Evolutionary conservation across 1,140 invertebrate genomes (phyloP), one percentile per base, ranked within the genome.

Genomic region (Listronotus bonariensis): DNA sequence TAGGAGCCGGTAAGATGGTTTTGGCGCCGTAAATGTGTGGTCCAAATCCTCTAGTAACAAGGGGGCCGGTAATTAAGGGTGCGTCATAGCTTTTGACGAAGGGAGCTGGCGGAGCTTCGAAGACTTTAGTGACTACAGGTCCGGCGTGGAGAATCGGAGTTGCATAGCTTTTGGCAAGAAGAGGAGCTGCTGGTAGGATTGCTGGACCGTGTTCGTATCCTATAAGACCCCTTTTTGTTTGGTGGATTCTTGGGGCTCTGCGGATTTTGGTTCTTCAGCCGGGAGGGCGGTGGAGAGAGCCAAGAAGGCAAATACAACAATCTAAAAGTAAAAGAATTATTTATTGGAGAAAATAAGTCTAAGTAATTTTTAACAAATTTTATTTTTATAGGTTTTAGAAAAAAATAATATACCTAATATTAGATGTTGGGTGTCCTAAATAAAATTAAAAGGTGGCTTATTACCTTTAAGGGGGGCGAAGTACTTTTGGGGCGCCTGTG

Each of bases 91-190:
- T 42, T 10, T 34, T 61, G 8, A 51, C 11, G 11, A 61, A 31
- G 18, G 58, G 58, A 18, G 45, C 12, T 52, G 58, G 58, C 8
- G 56, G 58, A 31, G 56, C 56, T 32, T 61, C 58, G 48, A 61
- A 61, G 3, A 61, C 58, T 61, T 52, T 51, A 11, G 58, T 52
- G 6, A 61, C 32, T 10, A 61, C 58, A 12, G 58, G 58, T 14
- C 40, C 58, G 14, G 46, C 20, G 10, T 61, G 58, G 3, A 52
- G 40, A 14, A 61, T 61, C 5, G 58, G 58, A 31, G 58, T 61
- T 15, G 46, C 34, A 20, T 61, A 61, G 48, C 58, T 61, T 17
- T 61, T 61, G 48, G 17, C 36, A 9, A 52, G 15, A 12, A 42
- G 9, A 8, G 46, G 34, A 12, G 46, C 46, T 14, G 46, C 18